phyloP scores from a whole-genome alignment of 1,140 invertebrate species.

The Drosophila albomicans region DNA sequence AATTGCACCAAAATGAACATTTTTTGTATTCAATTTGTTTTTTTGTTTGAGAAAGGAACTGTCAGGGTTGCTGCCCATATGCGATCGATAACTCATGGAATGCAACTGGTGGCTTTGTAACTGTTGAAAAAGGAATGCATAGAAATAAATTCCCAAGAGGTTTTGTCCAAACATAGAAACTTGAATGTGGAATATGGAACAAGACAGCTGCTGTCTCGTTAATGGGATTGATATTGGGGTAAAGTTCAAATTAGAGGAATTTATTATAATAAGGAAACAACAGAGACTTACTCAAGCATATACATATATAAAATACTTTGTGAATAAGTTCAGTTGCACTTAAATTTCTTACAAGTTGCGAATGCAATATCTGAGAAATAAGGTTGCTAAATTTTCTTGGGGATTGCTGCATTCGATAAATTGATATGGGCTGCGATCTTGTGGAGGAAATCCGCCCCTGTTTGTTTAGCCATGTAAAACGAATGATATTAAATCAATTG shows the following conservation, averaged over 20 bases:
- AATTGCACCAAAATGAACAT: constrained; percentile 40
- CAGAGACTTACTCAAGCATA: no score
- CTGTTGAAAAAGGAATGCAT: constrained; percentile 2
- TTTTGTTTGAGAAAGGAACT: constrained; percentile 26
- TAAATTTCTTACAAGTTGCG: background rate
- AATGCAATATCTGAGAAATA: background rate
- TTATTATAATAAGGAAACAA: no score
- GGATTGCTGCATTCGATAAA: background rate
- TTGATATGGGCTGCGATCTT: constrained; percentile 8
- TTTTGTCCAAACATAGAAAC: background rate
- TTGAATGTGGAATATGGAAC: background rate
- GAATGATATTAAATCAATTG: constrained; percentile 49
- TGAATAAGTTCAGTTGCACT: no score
- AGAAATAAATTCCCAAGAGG: constrained; percentile 2
- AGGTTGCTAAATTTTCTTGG: background rate
- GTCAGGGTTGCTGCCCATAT: constrained; percentile 15
- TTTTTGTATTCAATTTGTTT: constrained; percentile 4
- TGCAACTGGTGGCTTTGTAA: background rate
- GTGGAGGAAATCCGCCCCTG: constrained; percentile 40
- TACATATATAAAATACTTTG: no score
- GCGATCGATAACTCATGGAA: constrained; percentile 22
- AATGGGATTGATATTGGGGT: background rate
- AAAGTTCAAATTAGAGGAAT: no score
- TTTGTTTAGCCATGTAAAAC: constrained; percentile 39
- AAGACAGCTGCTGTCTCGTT: background rate